Percentiles rank a stretch among this genome's conserved stretches.
Conservation (phyloP, 2,888 invertebrate species). For the Theretra japonica region DNA sequence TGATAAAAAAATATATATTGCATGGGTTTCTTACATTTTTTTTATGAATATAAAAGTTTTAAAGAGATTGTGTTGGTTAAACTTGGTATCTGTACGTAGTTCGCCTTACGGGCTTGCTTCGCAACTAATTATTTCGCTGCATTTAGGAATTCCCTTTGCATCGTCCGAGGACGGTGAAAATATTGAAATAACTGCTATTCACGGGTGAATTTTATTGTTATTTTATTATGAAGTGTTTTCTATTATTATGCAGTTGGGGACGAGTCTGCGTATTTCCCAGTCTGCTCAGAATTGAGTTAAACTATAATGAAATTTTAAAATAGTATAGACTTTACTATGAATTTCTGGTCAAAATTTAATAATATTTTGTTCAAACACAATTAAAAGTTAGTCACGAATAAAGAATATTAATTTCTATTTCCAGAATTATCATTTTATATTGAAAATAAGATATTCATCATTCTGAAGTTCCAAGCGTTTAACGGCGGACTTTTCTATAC, state of each 20-base stretch:
- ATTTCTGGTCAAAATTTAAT: no score
- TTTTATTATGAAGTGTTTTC: constrained; percentile 33
- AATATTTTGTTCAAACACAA: neutral
- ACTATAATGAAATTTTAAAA: neutral
- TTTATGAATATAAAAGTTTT: neutral
- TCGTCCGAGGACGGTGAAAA: constrained; percentile 68
- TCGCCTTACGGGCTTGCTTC: constrained; percentile 55
- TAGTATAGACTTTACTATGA: neutral
- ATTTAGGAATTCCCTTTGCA: constrained; percentile 79
- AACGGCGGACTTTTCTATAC: no score
- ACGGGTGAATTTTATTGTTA: constrained; percentile 43
- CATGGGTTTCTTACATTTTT: neutral
- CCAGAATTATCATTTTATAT: no score
- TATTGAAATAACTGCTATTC: constrained; percentile 67
- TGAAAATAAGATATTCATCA: no score
- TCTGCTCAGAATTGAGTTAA: constrained; percentile 2
- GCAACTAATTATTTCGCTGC: constrained; percentile 79
- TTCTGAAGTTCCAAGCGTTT: no score
- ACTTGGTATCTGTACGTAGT: constrained; percentile 41
- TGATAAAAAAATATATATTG: no score
- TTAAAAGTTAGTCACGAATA: no score
- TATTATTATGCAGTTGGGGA: neutral
- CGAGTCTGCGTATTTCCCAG: neutral
- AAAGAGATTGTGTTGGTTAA: neutral
- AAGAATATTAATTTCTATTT: no score